Conservation (phyloP, 2,888 invertebrate species). For the Crocallis elinguaria region DNA sequence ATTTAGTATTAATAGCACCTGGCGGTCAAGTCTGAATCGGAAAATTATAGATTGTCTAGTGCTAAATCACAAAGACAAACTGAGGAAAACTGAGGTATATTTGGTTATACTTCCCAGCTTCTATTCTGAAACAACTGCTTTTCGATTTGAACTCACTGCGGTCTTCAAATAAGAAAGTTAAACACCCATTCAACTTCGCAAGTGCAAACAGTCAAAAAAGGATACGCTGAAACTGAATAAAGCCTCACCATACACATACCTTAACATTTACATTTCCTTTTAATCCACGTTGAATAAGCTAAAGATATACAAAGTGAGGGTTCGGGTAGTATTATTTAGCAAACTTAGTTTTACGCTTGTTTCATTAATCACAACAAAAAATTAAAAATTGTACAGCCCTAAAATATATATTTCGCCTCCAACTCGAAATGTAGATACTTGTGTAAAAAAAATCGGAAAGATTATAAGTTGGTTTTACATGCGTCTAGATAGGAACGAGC, state of each 20-base stretch:
- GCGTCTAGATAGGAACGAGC: neutral
- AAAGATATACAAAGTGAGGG: neutral
- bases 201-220: slow-evolving; percentile 12
- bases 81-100: too few relatives aligned
- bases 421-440: too few relatives aligned
- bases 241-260: neutral
- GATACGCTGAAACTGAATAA: neutral
- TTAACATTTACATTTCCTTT: slow-evolving; percentile 6
- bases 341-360: neutral
- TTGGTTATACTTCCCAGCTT: neutral
- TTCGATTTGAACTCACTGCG: neutral
- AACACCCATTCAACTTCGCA: neutral
- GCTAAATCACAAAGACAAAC: too few relatives aligned
- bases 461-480: neutral
- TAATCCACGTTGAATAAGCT: slow-evolving; percentile 2
- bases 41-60: neutral
- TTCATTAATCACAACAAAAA: too few relatives aligned
- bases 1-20: too few relatives aligned
- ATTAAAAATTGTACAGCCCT: too few relatives aligned
- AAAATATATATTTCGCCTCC: too few relatives aligned
- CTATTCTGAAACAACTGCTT: neutral
- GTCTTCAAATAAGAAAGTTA: neutral
- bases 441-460: too few relatives aligned
- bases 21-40: too few relatives aligned
- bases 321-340: neutral